Base-by-base conservation (phyloP, 2,113 vertebrate genomes). In the Tachuris rubrigastra region DNA sequence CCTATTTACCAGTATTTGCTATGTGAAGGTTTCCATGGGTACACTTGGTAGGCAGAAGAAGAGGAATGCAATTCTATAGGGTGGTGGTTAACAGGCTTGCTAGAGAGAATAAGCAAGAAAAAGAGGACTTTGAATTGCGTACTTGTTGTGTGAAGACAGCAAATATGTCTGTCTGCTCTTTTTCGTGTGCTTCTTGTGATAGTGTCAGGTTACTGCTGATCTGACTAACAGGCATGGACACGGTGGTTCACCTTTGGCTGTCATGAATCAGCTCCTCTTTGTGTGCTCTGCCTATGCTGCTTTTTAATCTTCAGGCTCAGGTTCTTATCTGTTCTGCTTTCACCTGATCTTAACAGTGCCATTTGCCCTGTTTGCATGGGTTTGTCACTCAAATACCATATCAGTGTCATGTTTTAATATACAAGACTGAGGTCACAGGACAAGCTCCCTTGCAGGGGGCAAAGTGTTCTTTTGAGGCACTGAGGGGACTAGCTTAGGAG, bases 11-110 rank as follows among this genome's bases (percentile, higher is more conserved):
- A 52, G 47, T 50, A 31, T 81, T 90, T 86, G 67, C 83, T 59
- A 5, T 55, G 63, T 73, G 76, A 63, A 73, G 55, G 50, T 95
- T 95, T 93, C 89, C 56, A 44, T 91, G 78, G 87, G 85, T 79
- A 91, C 90, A 30, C 44, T 71, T 90, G 8, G 47, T 90, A 85
- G 62, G 71, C n/a, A 79, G 47, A 91, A 91, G 67, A 76, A 41
- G 58, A 85, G 62, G 49, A 94, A 33, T 63, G 69, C 60, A 59
- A 0, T 88, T 90, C 63, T 86, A 25, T 77, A 39, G 37, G 46
- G 28, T 82, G 55, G 50, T 42, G 35, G 69, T 60, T 2, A 91
- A 60, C 41, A 68, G 82, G 41, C 66, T 91, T 60, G 8, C 74
- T 72, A 49, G 47, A 72, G 53, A 82, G 42, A 92, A 30, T 84